Conservation (phyloP, 2,113 vertebrate species). For the Mus pahari region DNA sequence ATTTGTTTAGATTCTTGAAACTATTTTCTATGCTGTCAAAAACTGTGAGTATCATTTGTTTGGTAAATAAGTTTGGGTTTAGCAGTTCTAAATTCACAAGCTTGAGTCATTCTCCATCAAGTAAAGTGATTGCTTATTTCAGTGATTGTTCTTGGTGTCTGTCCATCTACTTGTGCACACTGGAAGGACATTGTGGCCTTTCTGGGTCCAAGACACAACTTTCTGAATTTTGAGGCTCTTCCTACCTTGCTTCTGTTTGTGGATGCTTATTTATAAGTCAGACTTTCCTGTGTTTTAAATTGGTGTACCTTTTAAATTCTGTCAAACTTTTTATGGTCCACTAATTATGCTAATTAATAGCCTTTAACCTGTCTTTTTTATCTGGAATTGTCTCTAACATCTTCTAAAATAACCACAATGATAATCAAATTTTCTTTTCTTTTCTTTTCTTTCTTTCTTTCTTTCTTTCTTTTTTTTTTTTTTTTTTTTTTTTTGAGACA, state of each 20-base stretch:
- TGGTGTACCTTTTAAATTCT: not conserved
- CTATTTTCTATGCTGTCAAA: not conserved
- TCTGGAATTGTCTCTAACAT: not conserved
- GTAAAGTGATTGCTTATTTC: not conserved
- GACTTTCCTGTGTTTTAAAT: not conserved
- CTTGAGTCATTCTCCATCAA: not conserved
- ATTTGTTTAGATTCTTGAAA: not conserved
- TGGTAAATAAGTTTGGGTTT: not conserved
- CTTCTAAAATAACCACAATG: not conserved
- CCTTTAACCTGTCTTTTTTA: not conserved
- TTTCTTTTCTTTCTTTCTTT: too few species aligned
- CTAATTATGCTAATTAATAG: not conserved
- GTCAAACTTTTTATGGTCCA: not conserved
- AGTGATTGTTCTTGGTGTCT: not conserved
- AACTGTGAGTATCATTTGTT: not conserved
- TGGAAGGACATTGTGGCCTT: not conserved
- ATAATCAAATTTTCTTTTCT: too few species aligned
- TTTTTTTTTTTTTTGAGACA: too few species aligned
- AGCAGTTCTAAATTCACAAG: not conserved
- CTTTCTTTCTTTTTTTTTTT: too few species aligned
- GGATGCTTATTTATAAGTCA: not conserved
- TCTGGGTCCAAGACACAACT: not conserved
- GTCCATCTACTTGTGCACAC: too few species aligned
- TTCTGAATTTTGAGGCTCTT: not conserved
- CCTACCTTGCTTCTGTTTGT: not conserved